These are phyloP conservation scores for Pandemis heparana DNA, from an alignment of 2,888 invertebrate species.

Conservation along the genomic window DNA sequence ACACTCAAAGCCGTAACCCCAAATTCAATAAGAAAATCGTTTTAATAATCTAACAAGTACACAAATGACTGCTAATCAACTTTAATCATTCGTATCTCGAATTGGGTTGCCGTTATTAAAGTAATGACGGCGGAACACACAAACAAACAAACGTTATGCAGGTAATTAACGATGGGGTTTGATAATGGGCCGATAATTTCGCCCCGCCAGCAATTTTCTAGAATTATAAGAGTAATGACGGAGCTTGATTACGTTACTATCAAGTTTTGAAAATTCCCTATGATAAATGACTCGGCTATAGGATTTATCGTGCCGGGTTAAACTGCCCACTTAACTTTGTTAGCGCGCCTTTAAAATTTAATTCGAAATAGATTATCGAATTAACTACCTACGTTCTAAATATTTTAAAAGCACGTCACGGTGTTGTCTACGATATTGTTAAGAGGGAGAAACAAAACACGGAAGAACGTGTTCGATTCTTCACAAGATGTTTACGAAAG, in stretches of 20 bases:
- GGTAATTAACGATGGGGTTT: conserved; percentile 44
- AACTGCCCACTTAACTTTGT: conserved; percentile 38
- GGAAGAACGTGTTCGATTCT: background rate
- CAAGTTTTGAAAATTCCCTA: conserved; percentile 37
- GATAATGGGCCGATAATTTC: conserved; percentile 42
- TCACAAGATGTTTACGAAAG: background rate
- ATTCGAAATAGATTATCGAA: conserved; percentile 35
- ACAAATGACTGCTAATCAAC: conserved; percentile 43
- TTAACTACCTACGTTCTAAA: conserved; percentile 16
- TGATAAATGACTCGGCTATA: conserved; percentile 41
- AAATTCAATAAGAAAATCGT: conserved; percentile 39
- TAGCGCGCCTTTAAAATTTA: conserved; percentile 35
- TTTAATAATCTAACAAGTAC: conserved; percentile 41
- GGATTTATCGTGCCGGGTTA: conserved; percentile 37
- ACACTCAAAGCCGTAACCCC: conserved; percentile 25
- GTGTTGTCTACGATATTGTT: background rate
- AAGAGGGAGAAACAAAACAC: background rate
- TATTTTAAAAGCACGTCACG: background rate
- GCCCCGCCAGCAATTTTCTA: conserved; percentile 42
- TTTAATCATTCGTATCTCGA: conserved; percentile 42
- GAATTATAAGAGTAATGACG: conserved; percentile 42
- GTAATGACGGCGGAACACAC: conserved; percentile 40
- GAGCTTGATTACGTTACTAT: conserved; percentile 41
- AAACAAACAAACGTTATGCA: conserved; percentile 39
- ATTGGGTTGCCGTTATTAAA: conserved; percentile 43